Evolutionary conservation across 2,888 invertebrate species (phyloP).

Genomic region (Scrobipalpa atriplicella): DNA sequence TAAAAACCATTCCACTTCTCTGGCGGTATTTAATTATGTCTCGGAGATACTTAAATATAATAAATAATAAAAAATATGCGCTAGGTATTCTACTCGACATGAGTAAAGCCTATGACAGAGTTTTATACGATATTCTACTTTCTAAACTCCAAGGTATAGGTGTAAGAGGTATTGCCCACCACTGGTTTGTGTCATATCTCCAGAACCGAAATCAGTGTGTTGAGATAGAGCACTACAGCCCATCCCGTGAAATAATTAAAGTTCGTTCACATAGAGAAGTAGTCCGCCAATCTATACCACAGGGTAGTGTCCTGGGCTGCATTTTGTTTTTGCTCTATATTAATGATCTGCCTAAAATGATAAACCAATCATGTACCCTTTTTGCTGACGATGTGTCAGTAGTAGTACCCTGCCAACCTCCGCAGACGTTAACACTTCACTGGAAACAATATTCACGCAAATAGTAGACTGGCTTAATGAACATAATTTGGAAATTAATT

Average conservation of each 20-base stretch:
- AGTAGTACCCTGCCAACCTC: conserved; percentile 22
- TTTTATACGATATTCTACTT: conserved; percentile 29
- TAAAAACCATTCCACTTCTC: conserved; percentile 24
- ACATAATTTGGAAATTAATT: conserved; percentile 7
- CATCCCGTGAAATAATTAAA: background rate
- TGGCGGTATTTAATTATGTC: conserved; percentile 27
- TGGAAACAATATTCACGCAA: background rate
- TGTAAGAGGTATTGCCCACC: conserved; percentile 23
- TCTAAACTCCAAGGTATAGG: conserved; percentile 31
- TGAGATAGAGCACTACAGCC: background rate
- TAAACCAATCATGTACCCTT: background rate
- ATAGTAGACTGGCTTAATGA: conserved; percentile 12
- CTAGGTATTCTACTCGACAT: conserved; percentile 32
- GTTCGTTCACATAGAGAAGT: background rate
- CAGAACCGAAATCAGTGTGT: conserved; percentile 17
- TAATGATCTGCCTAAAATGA: conserved; percentile 15
- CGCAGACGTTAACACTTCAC: background rate
- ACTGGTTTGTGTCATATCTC: conserved; percentile 34
- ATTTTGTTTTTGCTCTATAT: no score
- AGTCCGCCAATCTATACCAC: conserved; percentile 8
- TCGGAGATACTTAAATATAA: conserved; percentile 14
- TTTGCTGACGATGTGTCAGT: conserved; percentile 23
- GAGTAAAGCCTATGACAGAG: conserved; percentile 33
- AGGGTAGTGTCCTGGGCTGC: conserved; percentile 33
- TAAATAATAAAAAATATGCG: conserved; percentile 25